phyloP scores from a whole-genome alignment of 1,140 invertebrate species.

The Hypothenemus hampei region DNA sequence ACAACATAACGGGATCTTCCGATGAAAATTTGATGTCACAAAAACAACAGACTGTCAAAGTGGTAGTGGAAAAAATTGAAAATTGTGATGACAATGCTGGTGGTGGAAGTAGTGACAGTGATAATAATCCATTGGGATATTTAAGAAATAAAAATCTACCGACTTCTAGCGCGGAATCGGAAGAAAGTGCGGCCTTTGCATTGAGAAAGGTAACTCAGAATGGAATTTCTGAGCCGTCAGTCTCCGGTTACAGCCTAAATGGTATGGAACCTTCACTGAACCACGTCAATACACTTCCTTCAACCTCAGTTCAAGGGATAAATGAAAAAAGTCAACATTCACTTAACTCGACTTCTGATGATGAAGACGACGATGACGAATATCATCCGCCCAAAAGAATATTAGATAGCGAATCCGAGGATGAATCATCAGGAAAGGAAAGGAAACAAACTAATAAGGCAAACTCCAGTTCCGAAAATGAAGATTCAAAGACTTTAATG shows the following conservation, averaged over 20 bases:
- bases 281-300: slow-evolving; percentile 5
- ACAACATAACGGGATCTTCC: slow-evolving; percentile 17
- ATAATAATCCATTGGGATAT: slow-evolving; percentile 28
- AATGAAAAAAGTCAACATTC: too few species aligned
- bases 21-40: slow-evolving; percentile 37
- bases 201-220: background rate
- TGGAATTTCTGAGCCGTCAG: background rate
- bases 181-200: slow-evolving; percentile 1
- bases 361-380: background rate
- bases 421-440: background rate
- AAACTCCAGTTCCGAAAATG: slow-evolving; percentile 15
- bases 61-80: slow-evolving; percentile 24
- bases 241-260: slow-evolving; percentile 3
- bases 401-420: background rate
- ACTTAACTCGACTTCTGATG: too few species aligned
- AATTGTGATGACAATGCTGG: slow-evolving; percentile 1
- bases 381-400: background rate
- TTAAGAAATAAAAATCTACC: slow-evolving; percentile 19
- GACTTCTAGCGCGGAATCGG: slow-evolving; percentile 23
- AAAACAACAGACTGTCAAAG: slow-evolving; percentile 39
- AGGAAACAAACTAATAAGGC: background rate
- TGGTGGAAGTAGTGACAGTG: slow-evolving; percentile 28
- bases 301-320: background rate
- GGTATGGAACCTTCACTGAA: slow-evolving; percentile 3
- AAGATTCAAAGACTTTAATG: slow-evolving; percentile 9